Evolutionary conservation across 92 coral and sea anemone genomes (phyloP).

Genomic region (Chrysogorgia sp.): DNA sequence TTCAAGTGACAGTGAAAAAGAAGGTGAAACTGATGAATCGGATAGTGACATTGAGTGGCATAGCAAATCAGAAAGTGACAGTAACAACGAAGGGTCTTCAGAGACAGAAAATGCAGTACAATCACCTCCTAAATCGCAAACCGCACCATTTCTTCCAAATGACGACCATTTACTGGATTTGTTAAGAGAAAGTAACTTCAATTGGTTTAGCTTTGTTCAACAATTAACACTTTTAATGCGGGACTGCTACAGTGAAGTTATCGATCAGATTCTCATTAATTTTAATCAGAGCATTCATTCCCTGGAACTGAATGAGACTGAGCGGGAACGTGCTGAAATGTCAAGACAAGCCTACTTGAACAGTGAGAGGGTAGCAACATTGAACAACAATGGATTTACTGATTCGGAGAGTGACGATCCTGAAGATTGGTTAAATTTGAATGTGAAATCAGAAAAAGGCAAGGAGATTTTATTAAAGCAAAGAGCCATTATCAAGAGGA

Average conservation of each 20-base stretch:
- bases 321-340: constrained; percentile 31
- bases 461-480: constrained; percentile 22
- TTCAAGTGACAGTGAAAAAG: constrained; percentile 41
- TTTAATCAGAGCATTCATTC: constrained; percentile 41
- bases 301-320: constrained; percentile 39
- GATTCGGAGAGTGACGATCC: constrained; percentile 52
- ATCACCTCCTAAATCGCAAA: not conserved
- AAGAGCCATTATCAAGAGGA: constrained; percentile 24
- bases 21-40: not conserved
- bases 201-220: constrained; percentile 67
- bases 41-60: constrained; percentile 23
- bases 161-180: not conserved
- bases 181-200: constrained; percentile 37
- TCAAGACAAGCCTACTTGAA: constrained; percentile 47
- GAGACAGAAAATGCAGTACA: constrained; percentile 3
- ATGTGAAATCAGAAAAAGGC: constrained; percentile 34
- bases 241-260: constrained; percentile 50
- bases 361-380: constrained; percentile 34
- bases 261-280: constrained; percentile 43
- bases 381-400: constrained; percentile 38
- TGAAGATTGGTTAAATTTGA: constrained; percentile 40
- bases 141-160: not conserved
- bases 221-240: constrained; percentile 57
- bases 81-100: constrained; percentile 5
- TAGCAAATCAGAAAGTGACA: constrained; percentile 29